Evolutionary conservation across 2,888 invertebrate species (phyloP).

Genomic region (Phaonia tiefii): DNA sequence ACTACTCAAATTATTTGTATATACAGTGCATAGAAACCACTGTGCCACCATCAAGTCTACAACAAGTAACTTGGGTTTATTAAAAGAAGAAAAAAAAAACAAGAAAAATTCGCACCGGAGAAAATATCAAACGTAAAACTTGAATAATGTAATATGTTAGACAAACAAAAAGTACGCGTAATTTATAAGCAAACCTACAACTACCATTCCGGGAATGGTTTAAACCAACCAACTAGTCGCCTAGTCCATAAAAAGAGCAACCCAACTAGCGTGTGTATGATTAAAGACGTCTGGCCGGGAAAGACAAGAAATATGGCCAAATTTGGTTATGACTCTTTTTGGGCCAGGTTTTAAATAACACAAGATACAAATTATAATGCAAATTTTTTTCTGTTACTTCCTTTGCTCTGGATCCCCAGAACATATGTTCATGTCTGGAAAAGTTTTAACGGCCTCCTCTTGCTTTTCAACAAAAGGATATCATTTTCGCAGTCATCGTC

Average conservation of each 20-base stretch:
- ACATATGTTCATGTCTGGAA: slow-evolving; percentile 14
- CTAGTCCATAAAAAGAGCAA: slow-evolving; percentile 39
- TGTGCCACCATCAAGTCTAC: not conserved
- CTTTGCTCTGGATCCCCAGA: slow-evolving; percentile 28
- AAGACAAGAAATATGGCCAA: slow-evolving; percentile 51
- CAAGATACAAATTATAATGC: slow-evolving; percentile 56
- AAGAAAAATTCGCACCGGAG: slow-evolving; percentile 26
- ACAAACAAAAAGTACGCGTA: slow-evolving; percentile 36
- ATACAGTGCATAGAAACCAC: too few species aligned
- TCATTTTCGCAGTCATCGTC: not conserved
- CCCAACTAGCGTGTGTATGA: slow-evolving; percentile 37
- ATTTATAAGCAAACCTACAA: slow-evolving; percentile 50
- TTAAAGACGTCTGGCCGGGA: slow-evolving; percentile 26
- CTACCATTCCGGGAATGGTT: not conserved
- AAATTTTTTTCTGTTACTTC: slow-evolving; percentile 7
- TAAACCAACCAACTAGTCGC: too few species aligned
- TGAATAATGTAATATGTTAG: slow-evolving; percentile 46
- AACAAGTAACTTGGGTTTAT: slow-evolving; percentile 24
- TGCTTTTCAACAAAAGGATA: not conserved
- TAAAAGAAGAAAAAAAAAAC: slow-evolving; percentile 46
- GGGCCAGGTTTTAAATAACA: slow-evolving; percentile 52
- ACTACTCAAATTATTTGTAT: too few species aligned
- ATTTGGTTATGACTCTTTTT: slow-evolving; percentile 9
- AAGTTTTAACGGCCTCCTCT: not conserved
- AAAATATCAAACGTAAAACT: slow-evolving; percentile 58